phyloP scores from a whole-genome alignment of 2,888 invertebrate species.

The Acleris laterana region DNA sequence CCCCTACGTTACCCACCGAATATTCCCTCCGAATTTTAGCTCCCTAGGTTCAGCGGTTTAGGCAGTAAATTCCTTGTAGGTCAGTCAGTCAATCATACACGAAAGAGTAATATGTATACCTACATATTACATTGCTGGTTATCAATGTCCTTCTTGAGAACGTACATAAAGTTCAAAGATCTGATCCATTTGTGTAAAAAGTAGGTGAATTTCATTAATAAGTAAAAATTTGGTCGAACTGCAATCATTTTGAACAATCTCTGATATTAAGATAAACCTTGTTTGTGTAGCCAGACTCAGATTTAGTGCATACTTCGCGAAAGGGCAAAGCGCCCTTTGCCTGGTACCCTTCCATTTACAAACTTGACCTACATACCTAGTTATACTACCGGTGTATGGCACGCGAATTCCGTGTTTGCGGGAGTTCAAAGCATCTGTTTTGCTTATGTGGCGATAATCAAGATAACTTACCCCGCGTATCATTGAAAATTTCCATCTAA shows the following conservation, averaged over 20 bases:
- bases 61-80: too few species aligned
- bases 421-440: slow-evolving; percentile 26
- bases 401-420: slow-evolving; percentile 5
- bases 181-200: too few species aligned
- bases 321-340: slow-evolving; percentile 25
- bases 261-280: slow-evolving; percentile 8
- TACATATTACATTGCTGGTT: too few species aligned
- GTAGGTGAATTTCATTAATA: neutral
- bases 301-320: slow-evolving; percentile 16
- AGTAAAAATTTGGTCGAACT: neutral
- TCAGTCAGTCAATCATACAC: too few species aligned
- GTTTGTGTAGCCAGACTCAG: neutral
- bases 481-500: too few species aligned
- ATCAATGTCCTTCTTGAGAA: too few species aligned
- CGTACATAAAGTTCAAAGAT: too few species aligned
- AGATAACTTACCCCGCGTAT: neutral
- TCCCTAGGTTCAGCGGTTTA: too few species aligned
- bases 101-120: too few species aligned
- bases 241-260: slow-evolving; percentile 3
- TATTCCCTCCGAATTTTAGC: too few species aligned
- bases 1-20: too few species aligned
- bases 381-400: slow-evolving; percentile 4
- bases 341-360: slow-evolving; percentile 22
- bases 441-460: neutral
- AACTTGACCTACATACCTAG: slow-evolving; percentile 20